phyloP scores from a whole-genome alignment of 1,140 invertebrate genomes.

The Metopolophium dirhodum region DNA sequence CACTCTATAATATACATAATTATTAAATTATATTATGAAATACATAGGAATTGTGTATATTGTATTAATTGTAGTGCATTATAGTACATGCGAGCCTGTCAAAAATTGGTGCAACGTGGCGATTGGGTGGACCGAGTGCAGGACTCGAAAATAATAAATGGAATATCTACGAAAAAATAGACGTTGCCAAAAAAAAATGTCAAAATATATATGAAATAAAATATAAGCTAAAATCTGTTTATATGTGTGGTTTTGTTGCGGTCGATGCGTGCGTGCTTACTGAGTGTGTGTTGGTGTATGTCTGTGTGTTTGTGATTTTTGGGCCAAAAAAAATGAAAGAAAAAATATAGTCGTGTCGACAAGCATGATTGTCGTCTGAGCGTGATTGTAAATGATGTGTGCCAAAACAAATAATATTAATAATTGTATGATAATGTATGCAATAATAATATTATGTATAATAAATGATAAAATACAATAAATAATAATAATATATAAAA shows the following conservation, averaged over 20 bases:
- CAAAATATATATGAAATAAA: constrained; percentile 27
- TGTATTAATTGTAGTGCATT: not conserved
- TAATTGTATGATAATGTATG: not conserved
- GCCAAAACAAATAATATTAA: constrained; percentile 61
- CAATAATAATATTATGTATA: constrained; percentile 58
- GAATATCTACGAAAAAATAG: constrained; percentile 25
- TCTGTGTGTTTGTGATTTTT: not conserved
- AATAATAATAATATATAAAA: constrained; percentile 16
- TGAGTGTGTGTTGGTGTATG: not conserved
- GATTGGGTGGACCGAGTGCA: not conserved
- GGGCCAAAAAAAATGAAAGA: constrained; percentile 8
- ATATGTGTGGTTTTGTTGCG: not conserved
- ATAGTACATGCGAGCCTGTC: not conserved
- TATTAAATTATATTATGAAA: not conserved
- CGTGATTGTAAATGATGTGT: constrained; percentile 53
- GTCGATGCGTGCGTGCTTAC: not conserved
- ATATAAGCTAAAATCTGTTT: constrained; percentile 26
- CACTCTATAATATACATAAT: not conserved
- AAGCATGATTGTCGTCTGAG: constrained; percentile 41
- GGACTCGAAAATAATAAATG: not conserved
- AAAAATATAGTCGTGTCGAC: constrained; percentile 18
- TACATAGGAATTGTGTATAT: not conserved
- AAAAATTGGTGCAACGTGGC: not conserved
- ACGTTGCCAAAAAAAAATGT: constrained; percentile 9
- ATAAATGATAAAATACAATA: constrained; percentile 62